Evolutionary conservation across 2,113 vertebrate species (phyloP).

Genomic region (Stigmatopora nigra): DNA sequence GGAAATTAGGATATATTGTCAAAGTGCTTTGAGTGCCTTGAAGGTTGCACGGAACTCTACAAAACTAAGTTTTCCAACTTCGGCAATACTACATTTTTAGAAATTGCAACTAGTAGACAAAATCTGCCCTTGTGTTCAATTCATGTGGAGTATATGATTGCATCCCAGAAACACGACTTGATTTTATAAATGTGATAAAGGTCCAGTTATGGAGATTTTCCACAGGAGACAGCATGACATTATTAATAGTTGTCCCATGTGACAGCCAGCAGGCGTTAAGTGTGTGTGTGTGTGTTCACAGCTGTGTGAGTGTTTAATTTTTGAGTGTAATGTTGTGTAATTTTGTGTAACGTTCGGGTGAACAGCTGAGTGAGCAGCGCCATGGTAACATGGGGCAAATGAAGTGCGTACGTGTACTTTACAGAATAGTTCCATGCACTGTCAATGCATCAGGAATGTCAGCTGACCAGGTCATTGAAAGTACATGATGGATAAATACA

Average conservation of each 20-base stretch:
- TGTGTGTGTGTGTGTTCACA: background rate
- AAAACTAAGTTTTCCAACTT: no score
- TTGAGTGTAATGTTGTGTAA: slow-evolving; percentile 1
- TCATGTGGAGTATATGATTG: background rate
- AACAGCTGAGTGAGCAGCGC: background rate
- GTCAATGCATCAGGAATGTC: no score
- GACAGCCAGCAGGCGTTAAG: slow-evolving; percentile 8
- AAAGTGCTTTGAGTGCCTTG: no score
- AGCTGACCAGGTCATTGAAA: no score
- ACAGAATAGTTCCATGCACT: no score
- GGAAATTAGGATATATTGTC: no score
- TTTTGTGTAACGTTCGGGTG: background rate
- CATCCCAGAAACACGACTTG: background rate
- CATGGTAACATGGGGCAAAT: background rate
- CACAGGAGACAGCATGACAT: slow-evolving; percentile 25
- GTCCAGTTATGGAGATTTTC: slow-evolving; percentile 40
- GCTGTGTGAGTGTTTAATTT: slow-evolving; percentile 3
- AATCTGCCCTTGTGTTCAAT: background rate
- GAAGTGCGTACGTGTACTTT: no score
- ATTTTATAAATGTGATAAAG: background rate
- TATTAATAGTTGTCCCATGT: slow-evolving; percentile 32
- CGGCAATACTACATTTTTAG: no score
- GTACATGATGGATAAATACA: no score
- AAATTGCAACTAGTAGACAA: background rate
- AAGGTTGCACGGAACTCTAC: no score